Percentiles rank a stretch among this genome's conserved stretches.
Conservation (phyloP, 2,113 vertebrate species). For the Onychostoma macrolepis region DNA sequence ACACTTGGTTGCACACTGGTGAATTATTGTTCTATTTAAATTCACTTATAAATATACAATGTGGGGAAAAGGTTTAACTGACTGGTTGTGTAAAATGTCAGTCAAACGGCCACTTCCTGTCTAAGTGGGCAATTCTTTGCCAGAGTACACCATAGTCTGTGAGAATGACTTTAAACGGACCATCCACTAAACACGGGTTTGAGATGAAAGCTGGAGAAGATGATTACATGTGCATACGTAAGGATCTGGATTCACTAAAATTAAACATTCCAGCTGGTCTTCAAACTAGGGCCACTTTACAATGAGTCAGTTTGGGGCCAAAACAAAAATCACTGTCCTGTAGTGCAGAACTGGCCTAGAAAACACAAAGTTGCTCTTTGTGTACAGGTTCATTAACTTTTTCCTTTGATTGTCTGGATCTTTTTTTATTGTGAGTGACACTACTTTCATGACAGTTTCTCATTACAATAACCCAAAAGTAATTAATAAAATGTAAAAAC, state of each 20-base stretch:
- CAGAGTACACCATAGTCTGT: not conserved
- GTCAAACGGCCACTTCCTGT: not conserved
- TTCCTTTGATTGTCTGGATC: not conserved
- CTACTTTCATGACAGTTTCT: not conserved
- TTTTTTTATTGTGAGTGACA: not conserved
- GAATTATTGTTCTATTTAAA: not conserved
- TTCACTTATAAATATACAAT: not conserved
- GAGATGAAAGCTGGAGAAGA: not conserved
- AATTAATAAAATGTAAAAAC: not conserved
- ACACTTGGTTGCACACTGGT: not conserved
- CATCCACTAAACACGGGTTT: not conserved
- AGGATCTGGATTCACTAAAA: not conserved
- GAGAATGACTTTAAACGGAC: not conserved
- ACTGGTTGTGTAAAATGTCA: not conserved
- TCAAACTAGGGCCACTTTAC: not conserved
- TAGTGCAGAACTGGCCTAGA: not conserved
- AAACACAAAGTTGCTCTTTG: not conserved
- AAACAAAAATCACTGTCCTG: not conserved
- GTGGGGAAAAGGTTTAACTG: not conserved
- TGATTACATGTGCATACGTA: not conserved
- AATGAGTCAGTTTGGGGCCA: not conserved
- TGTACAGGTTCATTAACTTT: not conserved
- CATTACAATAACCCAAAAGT: not conserved
- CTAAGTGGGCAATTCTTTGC: not conserved
- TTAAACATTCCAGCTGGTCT: constrained; percentile 11